Base-by-base conservation (phyloP, 2,888 invertebrate species). In the Nomada fabriciana region DNA sequence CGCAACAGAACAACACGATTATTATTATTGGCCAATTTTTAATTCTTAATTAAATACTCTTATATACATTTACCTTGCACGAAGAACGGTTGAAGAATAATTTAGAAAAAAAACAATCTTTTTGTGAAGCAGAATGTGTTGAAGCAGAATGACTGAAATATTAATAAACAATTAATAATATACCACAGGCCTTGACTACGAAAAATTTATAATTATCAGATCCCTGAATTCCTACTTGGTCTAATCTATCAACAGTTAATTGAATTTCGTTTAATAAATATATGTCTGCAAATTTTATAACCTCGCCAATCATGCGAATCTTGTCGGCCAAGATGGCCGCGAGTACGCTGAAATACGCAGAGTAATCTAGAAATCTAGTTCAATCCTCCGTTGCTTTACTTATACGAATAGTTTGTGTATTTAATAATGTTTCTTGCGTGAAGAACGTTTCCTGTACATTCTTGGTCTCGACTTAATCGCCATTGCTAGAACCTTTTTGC, bases 1-100 rank as follows among this genome's bases (percentile, higher is more conserved):
- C 64, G 59, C 42, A 18, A 59, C 52, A 61, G 42, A 75, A 72
- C 15, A 68, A 64, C 64, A 53, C 53, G 25, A 53, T 10, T 15
- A 13, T 10, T 11, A 20, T 10, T 57, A 15, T 47, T 23, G 5
- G 25, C 42, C 52, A 53, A 61, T 15, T 20, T 23, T 20, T 20
- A 20, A 4, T 52, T 36, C 20, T 15, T 47, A 23, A 23, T 9
- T 47, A 11, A 23, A 1, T 20, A 3, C 0, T 7, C 42, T 36
- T 7, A 13, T 25, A 11, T 25, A n/a, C 50, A 50, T 25, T 50
- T 65, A 65, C 50, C 50, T 65, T 52, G 13, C 18, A 2, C n/a
- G 50, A 65, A 13, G 7, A n/a, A n/a, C 29, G n/a, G 23, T 20
- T 57, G 5, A 29, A 57, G 15, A 25, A 50, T 50, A 15, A 25